Percentiles rank a stretch among this genome's conserved stretches.
These are phyloP conservation scores for Drosophila chauvacae DNA, from an alignment of 1,140 invertebrate genomes.

Conservation along the genomic window DNA sequence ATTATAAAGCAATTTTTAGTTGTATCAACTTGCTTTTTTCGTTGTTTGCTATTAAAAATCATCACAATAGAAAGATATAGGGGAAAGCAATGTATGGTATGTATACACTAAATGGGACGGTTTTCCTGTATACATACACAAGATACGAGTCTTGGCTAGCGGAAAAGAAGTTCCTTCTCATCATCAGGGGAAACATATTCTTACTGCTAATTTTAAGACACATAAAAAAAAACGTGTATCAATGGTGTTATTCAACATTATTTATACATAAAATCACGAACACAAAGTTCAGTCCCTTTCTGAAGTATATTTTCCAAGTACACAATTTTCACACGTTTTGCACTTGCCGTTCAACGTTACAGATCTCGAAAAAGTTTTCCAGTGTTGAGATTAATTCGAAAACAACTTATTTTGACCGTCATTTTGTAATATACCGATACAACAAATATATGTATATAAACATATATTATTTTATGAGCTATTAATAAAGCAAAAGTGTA, in stretches of 20 bases:
- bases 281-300: background rate
- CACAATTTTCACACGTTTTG: conserved; percentile 30
- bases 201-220: background rate
- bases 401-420: conserved; percentile 5
- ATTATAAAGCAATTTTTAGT: background rate
- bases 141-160: background rate
- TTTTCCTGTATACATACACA: conserved; percentile 20
- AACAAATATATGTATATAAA: conserved; percentile 17
- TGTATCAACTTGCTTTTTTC: too few species aligned
- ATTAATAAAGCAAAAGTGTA: conserved; percentile 25
- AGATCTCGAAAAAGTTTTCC: conserved; percentile 11
- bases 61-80: background rate
- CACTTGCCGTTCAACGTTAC: conserved; percentile 19
- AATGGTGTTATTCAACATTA: background rate
- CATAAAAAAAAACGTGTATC: background rate
- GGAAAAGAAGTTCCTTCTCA: background rate
- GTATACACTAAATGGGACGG: conserved; percentile 12
- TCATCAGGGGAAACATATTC: background rate
- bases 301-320: background rate
- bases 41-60: background rate
- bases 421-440: conserved; percentile 6
- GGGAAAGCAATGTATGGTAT: background rate
- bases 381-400: conserved; percentile 5
- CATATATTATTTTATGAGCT: conserved; percentile 17
- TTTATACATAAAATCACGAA: background rate